Percentiles rank a stretch among this genome's conserved stretches.
Conservation (phyloP, 2,797 vertebrate genomes). For the Mormyrus hasselquistii region DNA sequence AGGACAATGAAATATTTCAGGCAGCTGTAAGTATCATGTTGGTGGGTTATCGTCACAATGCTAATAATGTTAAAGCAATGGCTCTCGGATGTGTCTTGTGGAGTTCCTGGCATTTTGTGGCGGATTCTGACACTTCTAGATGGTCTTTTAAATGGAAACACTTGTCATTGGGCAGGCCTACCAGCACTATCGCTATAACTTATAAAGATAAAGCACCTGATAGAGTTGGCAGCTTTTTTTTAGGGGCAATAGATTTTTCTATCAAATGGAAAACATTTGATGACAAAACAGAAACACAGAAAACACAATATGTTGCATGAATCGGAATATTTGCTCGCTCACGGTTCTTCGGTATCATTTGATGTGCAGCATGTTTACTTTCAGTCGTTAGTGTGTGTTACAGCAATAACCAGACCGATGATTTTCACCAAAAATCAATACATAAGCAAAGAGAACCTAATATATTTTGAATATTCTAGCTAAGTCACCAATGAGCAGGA, state of each 20-base stretch:
- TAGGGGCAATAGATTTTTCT: not conserved
- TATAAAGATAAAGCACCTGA: not conserved
- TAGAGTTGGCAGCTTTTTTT: not conserved
- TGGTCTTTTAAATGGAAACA: constrained; percentile 2
- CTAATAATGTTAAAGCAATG: constrained; percentile 3
- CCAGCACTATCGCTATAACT: not conserved
- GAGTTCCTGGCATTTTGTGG: not conserved
- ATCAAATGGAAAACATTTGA: not conserved
- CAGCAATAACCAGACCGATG: not conserved
- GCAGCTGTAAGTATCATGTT: not conserved
- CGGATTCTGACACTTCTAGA: not conserved
- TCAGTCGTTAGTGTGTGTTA: not conserved
- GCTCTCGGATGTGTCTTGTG: not conserved
- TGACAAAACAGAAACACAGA: not conserved
- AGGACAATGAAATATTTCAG: not conserved
- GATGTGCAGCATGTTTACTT: not conserved
- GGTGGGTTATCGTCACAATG: not conserved
- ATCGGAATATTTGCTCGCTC: not conserved
- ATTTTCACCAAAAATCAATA: not conserved
- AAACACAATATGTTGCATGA: not conserved
- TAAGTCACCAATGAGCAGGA: not conserved
- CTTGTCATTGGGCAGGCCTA: not conserved
- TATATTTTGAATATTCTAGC: not conserved
- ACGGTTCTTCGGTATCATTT: not conserved
- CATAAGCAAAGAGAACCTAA: not conserved